Base-by-base conservation (phyloP, 2,888 invertebrate genomes). In the Salticus scenicus region DNA sequence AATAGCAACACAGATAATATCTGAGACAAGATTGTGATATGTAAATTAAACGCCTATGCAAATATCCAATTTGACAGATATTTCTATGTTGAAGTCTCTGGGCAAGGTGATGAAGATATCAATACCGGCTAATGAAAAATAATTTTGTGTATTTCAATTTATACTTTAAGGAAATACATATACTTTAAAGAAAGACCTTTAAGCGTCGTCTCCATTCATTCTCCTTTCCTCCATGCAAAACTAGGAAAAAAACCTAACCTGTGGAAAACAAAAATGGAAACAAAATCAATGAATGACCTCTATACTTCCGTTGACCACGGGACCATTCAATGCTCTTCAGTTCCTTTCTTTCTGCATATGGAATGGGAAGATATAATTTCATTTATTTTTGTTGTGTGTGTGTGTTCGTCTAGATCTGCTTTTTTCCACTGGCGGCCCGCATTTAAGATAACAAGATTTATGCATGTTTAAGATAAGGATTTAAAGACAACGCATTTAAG, bases 151-250 rank as follows among this genome's bases (percentile, higher is more conserved):
- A 37, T 37, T 37, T 37, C 4, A 37, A 37, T 37, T 7, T 7
- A 14, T 17, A 47, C 17, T 14, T 57, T 5, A 47, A 10, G 14
- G 17, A 57, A 20, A 57, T 57, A 47, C 2, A 47, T 10, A 47
- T 47, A 57, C 4, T 37, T 57, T 20, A 24, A 7, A 37, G 4
- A 37, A 7, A 37, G 10, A 24, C n/a, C 67, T 67, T 30, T 57
- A 41, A 30, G 37, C 73, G 76, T 84, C 83, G 83, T 84, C 83
- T 84, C 83, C 83, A 84, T 84, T 51, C 83, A 84, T 84, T 84
- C 83, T 84, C 72, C 47, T 83, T 81, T 84, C 83, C 76, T 84
- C 83, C 83, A 51, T 47, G 31, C 20, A 42, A 81, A 57, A 47
- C 28, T 63, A 70, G 63, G 70, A 31, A n/a, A n/a, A n/a, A n/a